These are phyloP conservation scores for Osmerus mordax DNA, from an alignment of 2,113 vertebrate genomes.

Conservation along the genomic window DNA sequence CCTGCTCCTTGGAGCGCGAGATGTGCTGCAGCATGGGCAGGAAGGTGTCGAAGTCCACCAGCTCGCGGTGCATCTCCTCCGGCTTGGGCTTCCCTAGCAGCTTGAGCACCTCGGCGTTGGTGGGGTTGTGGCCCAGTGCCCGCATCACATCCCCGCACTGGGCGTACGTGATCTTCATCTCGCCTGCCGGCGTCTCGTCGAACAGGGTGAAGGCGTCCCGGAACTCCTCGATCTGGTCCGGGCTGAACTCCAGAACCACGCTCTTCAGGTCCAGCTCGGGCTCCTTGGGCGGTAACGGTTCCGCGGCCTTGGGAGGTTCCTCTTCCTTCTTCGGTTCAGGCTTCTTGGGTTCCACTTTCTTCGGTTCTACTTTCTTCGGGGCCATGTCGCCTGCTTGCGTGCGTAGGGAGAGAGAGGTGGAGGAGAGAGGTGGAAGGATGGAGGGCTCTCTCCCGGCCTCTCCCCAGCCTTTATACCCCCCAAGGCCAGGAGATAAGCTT, in stretches of 20 bases:
- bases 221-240: constrained; percentile 90
- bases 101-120: constrained; percentile 88
- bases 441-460: constrained; percentile 11
- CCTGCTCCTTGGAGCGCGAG: constrained; percentile 87
- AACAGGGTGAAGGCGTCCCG: constrained; percentile 92
- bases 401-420: background rate
- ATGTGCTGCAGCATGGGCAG: constrained; percentile 94
- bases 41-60: constrained; percentile 92
- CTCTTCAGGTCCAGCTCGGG: constrained; percentile 63
- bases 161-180: constrained; percentile 88
- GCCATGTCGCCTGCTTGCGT: background rate
- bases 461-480: constrained; percentile 31
- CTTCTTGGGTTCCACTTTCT: constrained; percentile 62
- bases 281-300: constrained; percentile 41
- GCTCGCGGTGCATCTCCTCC: constrained; percentile 85
- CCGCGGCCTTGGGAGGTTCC: constrained; percentile 46
- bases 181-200: constrained; percentile 80
- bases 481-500: constrained; percentile 33
- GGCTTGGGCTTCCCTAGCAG: constrained; percentile 88
- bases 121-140: constrained; percentile 94
- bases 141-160: constrained; percentile 92
- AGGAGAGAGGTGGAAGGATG: constrained; percentile 3
- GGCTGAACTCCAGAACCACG: constrained; percentile 73
- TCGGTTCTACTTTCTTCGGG: constrained; percentile 68
- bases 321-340: constrained; percentile 69